Evolutionary conservation across 2,797 vertebrate genomes (phyloP), one percentile per base, ranked within the genome.

Genomic region (Arnoldichthys spilopterus): DNA sequence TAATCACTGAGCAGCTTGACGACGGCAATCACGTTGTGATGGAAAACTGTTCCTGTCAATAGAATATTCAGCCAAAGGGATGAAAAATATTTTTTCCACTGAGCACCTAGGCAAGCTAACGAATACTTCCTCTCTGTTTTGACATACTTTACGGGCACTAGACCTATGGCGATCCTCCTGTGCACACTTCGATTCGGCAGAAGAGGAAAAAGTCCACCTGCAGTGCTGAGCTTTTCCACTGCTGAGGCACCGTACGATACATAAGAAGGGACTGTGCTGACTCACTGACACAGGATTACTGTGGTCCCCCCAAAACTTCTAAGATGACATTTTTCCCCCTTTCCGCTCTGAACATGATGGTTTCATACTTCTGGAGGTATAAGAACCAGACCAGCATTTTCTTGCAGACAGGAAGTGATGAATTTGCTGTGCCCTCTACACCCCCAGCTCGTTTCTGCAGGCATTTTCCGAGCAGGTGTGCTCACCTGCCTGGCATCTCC

Each of bases 381-480:
- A 43, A 75, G 88, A 87, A 82, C 82, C 85, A 86, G 85, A 86
- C 86, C 30, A 75, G 59, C 72, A 58, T 74, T 78, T 83, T 68
- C 66, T 56, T 69, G 61, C 87, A 81, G 78, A 87, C 72, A 78
- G 85, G 86, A 92, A 89, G 82, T 70, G 78, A 86, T 86, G 54
- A 66, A 56, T 73, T 83, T 81, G 77, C 68, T 80, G 82, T 85
- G 86, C 81, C 86, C 88, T 82, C 86, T 85, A 30, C 28, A 32
- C 71, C 79, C n/a, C 81, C 87, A 88, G 87, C 86, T 90, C 87
- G 88, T 89, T 91, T 88, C 88, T 89, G 85, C 91, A 90, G 90
- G 90, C 89, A 86, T 90, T 92, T 90, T 90, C 86, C 89, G 89
- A 91, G 88, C 91, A 91, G 92, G 91, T 91, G 90, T 90, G 89